Conservation (phyloP, 1,140 invertebrate genomes). For the Aphelenchoides avenae region DNA sequence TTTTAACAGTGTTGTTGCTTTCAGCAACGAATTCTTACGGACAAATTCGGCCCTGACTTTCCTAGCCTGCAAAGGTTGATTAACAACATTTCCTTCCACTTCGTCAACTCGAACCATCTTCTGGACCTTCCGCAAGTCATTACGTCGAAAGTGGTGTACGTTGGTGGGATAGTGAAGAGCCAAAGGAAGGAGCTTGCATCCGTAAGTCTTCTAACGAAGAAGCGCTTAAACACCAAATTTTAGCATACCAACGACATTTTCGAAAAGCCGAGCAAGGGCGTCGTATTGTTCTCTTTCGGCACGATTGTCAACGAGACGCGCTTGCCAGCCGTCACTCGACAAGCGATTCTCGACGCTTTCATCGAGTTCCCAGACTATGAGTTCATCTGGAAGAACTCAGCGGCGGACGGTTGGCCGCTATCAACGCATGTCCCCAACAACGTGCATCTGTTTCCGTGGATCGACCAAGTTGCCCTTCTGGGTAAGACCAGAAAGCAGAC, state of each 20-base stretch:
- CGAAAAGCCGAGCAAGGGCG: constrained; percentile 12
- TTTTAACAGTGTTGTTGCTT: neutral
- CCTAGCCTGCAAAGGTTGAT: constrained; percentile 7
- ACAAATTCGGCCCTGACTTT: constrained; percentile 18
- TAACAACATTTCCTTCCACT: constrained; percentile 16
- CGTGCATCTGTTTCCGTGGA: constrained; percentile 11
- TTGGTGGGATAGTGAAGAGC: constrained; percentile 17
- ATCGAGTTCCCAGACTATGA: constrained; percentile 15
- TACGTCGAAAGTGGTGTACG: constrained; percentile 23
- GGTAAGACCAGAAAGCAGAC: too few species aligned
- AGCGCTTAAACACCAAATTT: neutral
- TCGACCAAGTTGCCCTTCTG: constrained; percentile 4
- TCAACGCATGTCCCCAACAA: neutral
- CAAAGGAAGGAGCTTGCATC: constrained; percentile 1
- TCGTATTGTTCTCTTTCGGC: constrained; percentile 27
- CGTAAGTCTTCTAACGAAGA: constrained; percentile 1
- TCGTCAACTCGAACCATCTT: constrained; percentile 21
- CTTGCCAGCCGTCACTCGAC: constrained; percentile 11
- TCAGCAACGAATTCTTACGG: constrained; percentile 14
- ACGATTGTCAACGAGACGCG: constrained; percentile 22
- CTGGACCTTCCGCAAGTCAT: constrained; percentile 17
- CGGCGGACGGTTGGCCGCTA: constrained; percentile 6
- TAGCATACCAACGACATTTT: constrained; percentile 2
- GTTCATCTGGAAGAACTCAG: constrained; percentile 24
- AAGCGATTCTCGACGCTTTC: constrained; percentile 18